phyloP scores from a whole-genome alignment of 2,888 invertebrate species.

The Unio delphinus region DNA sequence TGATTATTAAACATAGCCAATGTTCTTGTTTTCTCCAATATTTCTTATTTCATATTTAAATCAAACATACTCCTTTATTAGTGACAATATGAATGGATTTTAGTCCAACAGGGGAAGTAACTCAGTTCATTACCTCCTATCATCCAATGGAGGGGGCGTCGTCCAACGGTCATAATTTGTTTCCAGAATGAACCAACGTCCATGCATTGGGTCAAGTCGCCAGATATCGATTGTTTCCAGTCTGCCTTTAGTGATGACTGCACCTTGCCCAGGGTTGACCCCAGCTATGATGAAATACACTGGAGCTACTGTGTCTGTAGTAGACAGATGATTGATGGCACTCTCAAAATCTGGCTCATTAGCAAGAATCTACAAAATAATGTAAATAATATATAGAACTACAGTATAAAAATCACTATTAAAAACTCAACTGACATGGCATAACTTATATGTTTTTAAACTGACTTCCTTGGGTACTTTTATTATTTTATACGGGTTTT shows the following conservation, averaged over 20 bases:
- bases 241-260: constrained; percentile 66
- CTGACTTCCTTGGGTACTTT: no score
- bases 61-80: no score
- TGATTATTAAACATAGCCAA: no score
- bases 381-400: background rate
- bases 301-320: constrained; percentile 63
- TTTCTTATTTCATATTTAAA: no score
- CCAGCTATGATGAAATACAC: constrained; percentile 70
- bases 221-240: constrained; percentile 46
- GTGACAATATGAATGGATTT: no score
- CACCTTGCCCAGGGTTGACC: constrained; percentile 62
- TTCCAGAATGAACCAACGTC: constrained; percentile 70
- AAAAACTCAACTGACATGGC: no score
- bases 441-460: no score
- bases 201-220: constrained; percentile 50
- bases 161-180: constrained; percentile 72
- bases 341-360: constrained; percentile 39
- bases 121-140: constrained; percentile 48
- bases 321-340: constrained; percentile 60
- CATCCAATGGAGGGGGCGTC: constrained; percentile 55
- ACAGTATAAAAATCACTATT: background rate
- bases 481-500: no score
- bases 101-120: no score
- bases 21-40: no score
- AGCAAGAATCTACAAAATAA: constrained; percentile 39